Conservation (phyloP, 2,797 vertebrate species). For the Dermochelys coriacea region DNA sequence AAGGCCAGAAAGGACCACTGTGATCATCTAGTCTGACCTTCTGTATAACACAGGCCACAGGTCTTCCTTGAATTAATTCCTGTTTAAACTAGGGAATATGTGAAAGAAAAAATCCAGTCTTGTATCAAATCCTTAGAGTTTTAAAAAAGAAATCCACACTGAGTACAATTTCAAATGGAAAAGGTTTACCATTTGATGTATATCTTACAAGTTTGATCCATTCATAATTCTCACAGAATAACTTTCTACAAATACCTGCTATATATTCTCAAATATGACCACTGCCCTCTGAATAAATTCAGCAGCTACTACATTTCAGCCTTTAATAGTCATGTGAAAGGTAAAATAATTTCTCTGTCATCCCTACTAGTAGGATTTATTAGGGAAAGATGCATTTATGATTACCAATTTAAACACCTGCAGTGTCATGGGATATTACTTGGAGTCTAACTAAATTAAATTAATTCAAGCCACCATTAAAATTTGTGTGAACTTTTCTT, state of each 20-base stretch:
- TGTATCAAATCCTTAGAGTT: neutral
- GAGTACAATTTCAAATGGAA: neutral
- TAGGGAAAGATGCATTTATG: constrained; percentile 43
- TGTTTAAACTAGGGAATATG: no score
- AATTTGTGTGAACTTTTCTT: constrained; percentile 22
- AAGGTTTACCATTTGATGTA: neutral
- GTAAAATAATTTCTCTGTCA: neutral
- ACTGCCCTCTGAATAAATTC: constrained; percentile 3
- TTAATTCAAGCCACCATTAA: constrained; percentile 29
- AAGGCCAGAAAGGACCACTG: no score
- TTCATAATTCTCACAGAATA: constrained; percentile 41
- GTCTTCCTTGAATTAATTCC: no score
- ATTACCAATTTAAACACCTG: constrained; percentile 53
- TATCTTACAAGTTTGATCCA: constrained; percentile 6
- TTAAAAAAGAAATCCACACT: neutral
- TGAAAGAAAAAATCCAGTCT: no score
- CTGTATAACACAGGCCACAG: no score
- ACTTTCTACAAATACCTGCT: constrained; percentile 49
- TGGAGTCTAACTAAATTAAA: constrained; percentile 14
- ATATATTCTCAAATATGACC: neutral
- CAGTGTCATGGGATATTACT: neutral
- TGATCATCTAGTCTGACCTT: no score
- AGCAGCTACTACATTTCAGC: neutral
- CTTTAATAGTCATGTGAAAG: neutral
- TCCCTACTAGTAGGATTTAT: constrained; percentile 32